phyloP scores from a whole-genome alignment of 2,888 invertebrate genomes.

The Xanthorhoe designata region DNA sequence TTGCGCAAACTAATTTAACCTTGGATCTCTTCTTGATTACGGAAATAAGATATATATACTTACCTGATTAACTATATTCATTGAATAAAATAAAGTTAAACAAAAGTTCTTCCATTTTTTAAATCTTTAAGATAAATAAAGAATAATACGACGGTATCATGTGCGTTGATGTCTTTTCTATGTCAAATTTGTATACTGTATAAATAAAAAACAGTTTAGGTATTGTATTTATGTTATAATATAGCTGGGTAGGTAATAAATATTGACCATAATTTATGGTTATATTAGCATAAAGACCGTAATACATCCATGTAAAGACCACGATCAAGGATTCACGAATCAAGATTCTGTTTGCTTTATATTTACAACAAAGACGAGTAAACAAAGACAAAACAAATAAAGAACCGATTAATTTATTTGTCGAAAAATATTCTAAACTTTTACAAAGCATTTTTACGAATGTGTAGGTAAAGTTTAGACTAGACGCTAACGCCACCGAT shows the following conservation, averaged over 20 bases:
- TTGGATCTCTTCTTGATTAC: conserved; percentile 13
- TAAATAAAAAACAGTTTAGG: neutral
- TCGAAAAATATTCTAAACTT: neutral
- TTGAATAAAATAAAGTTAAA: too few relatives aligned
- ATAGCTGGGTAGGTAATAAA: neutral
- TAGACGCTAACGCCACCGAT: too few relatives aligned
- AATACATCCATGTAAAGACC: neutral
- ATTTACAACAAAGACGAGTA: neutral
- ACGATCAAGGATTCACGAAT: too few relatives aligned
- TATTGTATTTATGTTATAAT: neutral
- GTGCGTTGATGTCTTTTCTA: conserved; percentile 20
- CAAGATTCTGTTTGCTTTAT: neutral
- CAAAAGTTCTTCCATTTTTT: too few relatives aligned
- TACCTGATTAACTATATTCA: neutral
- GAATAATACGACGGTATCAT: neutral
- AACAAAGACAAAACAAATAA: neutral
- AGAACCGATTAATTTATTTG: neutral
- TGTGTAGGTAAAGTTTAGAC: too few relatives aligned
- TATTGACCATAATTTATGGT: too few relatives aligned
- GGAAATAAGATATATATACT: neutral
- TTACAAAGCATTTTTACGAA: neutral
- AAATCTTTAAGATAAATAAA: too few relatives aligned
- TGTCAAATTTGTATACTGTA: neutral
- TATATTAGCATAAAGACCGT: too few relatives aligned
- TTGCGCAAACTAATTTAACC: conserved; percentile 6